A percentile compares a stretch with the other conserved stretches of the same genome.
Conservation (phyloP, 2,888 invertebrate genomes). For the Cremastobaeus sp. region DNA sequence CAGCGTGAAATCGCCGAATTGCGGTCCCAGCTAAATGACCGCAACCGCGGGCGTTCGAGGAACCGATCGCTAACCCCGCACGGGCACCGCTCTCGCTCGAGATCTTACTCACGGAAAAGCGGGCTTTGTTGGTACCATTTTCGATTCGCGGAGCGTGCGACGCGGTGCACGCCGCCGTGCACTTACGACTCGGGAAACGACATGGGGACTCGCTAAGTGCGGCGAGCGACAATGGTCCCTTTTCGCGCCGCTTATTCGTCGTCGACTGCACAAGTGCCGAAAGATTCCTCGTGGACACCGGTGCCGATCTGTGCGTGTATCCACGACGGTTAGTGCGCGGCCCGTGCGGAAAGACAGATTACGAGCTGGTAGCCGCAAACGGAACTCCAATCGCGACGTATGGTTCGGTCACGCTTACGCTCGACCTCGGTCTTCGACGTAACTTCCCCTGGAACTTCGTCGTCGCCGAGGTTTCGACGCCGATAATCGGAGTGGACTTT, state of each 20-base stretch:
- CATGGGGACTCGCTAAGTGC: slow-evolving; percentile 4
- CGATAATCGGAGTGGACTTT: slow-evolving; percentile 8
- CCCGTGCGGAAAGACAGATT: slow-evolving; percentile 57
- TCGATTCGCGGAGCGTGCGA: neutral
- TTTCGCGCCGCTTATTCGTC: neutral
- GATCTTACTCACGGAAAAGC: too few species aligned
- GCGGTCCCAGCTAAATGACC: too few species aligned
- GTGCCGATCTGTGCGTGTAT: neutral
- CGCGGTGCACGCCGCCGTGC: neutral
- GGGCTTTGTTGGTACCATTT: slow-evolving; percentile 14
- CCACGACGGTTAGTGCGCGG: slow-evolving; percentile 13
- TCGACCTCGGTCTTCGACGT: neutral
- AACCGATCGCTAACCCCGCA: neutral
- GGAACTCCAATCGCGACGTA: slow-evolving; percentile 8
- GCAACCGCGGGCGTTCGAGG: neutral
- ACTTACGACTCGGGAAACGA: neutral
- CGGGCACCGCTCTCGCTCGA: slow-evolving; percentile 3
- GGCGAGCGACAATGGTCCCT: neutral
- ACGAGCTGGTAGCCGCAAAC: slow-evolving; percentile 11
- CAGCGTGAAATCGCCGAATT: neutral
- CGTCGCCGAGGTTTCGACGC: slow-evolving; percentile 1
- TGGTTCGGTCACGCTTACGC: neutral
- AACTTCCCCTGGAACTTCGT: slow-evolving; percentile 3
- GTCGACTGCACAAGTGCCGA: neutral
- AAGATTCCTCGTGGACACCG: neutral